Evolutionary conservation across 1,140 invertebrate genomes (phyloP).

Genomic region (Grapholita molesta): DNA sequence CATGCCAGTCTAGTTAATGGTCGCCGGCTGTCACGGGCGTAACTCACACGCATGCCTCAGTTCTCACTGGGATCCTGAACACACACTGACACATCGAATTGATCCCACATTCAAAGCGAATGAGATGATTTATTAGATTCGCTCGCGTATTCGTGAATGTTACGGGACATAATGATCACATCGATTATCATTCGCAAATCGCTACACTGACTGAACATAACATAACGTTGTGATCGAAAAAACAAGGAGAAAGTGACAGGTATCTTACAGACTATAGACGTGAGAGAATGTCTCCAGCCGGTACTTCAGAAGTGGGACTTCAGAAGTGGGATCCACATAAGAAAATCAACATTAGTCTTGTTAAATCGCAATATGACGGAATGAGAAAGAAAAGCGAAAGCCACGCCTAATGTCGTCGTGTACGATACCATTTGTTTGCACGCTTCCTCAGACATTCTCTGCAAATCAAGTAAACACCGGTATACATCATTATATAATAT

Average conservation of each 20-base stretch:
- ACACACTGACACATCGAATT: slow-evolving; percentile 55
- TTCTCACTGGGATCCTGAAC: slow-evolving; percentile 38
- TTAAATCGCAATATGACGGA: slow-evolving; percentile 71
- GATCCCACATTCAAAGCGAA: slow-evolving; percentile 67
- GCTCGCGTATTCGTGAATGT: slow-evolving; percentile 19
- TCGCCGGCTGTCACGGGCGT: slow-evolving; percentile 26
- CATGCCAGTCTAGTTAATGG: slow-evolving; percentile 58
- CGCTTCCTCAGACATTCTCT: slow-evolving; percentile 89
- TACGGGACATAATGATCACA: slow-evolving; percentile 59
- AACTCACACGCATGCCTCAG: slow-evolving; percentile 54
- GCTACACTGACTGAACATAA: slow-evolving; percentile 70
- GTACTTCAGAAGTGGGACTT: slow-evolving; percentile 13
- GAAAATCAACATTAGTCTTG: slow-evolving; percentile 57
- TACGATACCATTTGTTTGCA: slow-evolving; percentile 91
- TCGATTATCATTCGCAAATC: slow-evolving; percentile 64
- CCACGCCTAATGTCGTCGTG: slow-evolving; percentile 76
- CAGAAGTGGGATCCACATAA: slow-evolving; percentile 19
- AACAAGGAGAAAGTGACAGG: slow-evolving; percentile 36
- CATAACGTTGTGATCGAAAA: slow-evolving; percentile 53
- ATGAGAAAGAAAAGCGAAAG: slow-evolving; percentile 75
- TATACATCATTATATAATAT: slow-evolving; percentile 41
- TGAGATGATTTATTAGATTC: slow-evolving; percentile 50
- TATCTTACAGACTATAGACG: slow-evolving; percentile 44
- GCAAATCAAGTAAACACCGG: slow-evolving; percentile 82
- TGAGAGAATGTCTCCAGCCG: slow-evolving; percentile 8